Base-by-base conservation (phyloP, 1,140 invertebrate species). In the Anoplolepis gracilipes region DNA sequence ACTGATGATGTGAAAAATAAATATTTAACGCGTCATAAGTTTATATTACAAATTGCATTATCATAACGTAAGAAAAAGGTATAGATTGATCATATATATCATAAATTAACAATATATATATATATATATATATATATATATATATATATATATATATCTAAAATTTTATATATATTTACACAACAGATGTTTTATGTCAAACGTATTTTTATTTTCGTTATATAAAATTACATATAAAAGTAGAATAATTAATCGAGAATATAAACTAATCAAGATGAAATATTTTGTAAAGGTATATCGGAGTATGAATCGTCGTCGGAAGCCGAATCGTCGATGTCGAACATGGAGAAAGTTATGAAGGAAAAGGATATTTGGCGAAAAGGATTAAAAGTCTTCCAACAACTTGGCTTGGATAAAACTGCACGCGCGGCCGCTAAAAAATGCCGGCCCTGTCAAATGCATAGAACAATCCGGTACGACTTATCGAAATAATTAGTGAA, bases 341-440 rank as follows among this genome's bases (percentile, higher is more conserved):
- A 25, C 7, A 0, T 11, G 0, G 61, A 79, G 3, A 13, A 77
- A 19, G 8, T 4, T 3, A 10, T 39, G 7, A 33, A 22, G 13
- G 61, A 70, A n/a, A 67, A 86, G 49, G 62, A 78, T 62, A 36
- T 84, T 22, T 92, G 91, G 91, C 73, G 70, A 28, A 57, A 88
- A 8, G 85, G 86, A 36, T 55, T 91, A 2, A 49, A 55, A 39
- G 13, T 89, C 1, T 88, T 92, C 22, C 81, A 84, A 4, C 28
- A 65, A 28, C 36, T 88, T 28, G 87, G 87, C 5, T 49, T 92
- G 19, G 91, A 91, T 3, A 85, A 91, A 25, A 64, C 49, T 0
- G 90, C 89, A 1, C 62, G 89, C n/a, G 62, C 82, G 4, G 61
- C 87, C 1, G 76, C 28, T 11, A 7, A 75, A 25, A 42, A 13